These are phyloP conservation scores for Pammene aurita DNA, from an alignment of 2,888 invertebrate species.

Conservation along the genomic window DNA sequence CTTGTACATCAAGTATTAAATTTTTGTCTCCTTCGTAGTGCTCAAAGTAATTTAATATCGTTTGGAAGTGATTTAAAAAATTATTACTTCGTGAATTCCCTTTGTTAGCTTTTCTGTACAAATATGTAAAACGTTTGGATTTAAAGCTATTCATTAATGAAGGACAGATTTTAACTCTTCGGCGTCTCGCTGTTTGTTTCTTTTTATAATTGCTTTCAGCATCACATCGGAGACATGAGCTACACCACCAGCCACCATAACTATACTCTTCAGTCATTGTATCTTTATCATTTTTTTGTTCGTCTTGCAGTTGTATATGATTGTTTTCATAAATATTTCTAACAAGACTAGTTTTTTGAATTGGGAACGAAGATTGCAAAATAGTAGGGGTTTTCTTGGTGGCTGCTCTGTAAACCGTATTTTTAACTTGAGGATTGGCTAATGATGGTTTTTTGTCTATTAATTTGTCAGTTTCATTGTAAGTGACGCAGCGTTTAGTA, in stretches of 20 bases:
- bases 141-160: conserved; percentile 45
- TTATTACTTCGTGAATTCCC: conserved; percentile 42
- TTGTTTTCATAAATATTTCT: conserved; percentile 55
- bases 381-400: background rate
- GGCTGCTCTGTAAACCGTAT: conserved; percentile 9
- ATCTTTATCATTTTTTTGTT: conserved; percentile 47
- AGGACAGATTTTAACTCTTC: background rate
- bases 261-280: conserved; percentile 55
- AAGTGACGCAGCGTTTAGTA: conserved; percentile 54
- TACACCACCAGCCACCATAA: background rate
- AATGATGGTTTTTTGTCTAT: conserved; percentile 41
- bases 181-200: conserved; percentile 31
- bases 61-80: conserved; percentile 54
- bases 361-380: background rate
- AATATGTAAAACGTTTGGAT: conserved; percentile 51
- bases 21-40: conserved; percentile 54
- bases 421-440: conserved; percentile 40
- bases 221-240: conserved; percentile 24
- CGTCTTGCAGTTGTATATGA: conserved; percentile 46
- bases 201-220: conserved; percentile 21
- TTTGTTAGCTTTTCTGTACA: conserved; percentile 52
- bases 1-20: conserved; percentile 62
- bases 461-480: conserved; percentile 44
- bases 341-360: conserved; percentile 52
- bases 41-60: conserved; percentile 59